Evolutionary conservation across 2,888 invertebrate species (phyloP).

Genomic region (Melipona bicolor): DNA sequence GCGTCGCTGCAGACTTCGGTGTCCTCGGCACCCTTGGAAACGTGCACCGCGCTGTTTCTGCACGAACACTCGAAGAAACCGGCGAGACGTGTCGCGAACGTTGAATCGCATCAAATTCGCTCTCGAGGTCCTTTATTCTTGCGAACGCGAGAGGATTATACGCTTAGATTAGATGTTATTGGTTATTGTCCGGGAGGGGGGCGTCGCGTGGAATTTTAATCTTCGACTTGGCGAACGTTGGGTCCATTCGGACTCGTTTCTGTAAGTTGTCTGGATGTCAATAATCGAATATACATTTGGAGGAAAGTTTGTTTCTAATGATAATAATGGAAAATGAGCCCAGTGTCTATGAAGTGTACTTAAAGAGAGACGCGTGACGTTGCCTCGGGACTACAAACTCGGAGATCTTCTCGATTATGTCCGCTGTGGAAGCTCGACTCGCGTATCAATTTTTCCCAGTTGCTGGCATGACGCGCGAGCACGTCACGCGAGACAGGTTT

Average conservation of each 20-base stretch:
- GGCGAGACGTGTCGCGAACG: conserved; percentile 25
- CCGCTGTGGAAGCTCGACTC: neutral
- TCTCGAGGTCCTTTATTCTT: neutral
- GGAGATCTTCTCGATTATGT: neutral
- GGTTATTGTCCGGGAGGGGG: too few relatives aligned
- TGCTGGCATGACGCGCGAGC: neutral
- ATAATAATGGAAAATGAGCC: too few relatives aligned
- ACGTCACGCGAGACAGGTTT: conserved; percentile 18
- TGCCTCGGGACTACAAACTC: neutral
- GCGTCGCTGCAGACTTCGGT: conserved; percentile 42
- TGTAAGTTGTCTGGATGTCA: too few relatives aligned
- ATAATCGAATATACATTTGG: too few relatives aligned
- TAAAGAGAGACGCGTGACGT: neutral
- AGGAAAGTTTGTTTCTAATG: too few relatives aligned
- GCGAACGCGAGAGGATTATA: neutral
- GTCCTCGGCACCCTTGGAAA: neutral
- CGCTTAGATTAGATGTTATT: neutral
- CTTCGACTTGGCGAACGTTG: too few relatives aligned
- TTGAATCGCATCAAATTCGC: conserved; percentile 1
- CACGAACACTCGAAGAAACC: conserved; percentile 24
- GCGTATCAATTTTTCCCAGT: neutral
- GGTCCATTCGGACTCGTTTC: too few relatives aligned
- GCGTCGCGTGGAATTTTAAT: too few relatives aligned
- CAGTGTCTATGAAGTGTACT: neutral
- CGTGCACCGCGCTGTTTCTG: conserved; percentile 15